Evolutionary conservation across 2,113 vertebrate genomes (phyloP).

Genomic region (Sphaerodactylus townsendi): DNA sequence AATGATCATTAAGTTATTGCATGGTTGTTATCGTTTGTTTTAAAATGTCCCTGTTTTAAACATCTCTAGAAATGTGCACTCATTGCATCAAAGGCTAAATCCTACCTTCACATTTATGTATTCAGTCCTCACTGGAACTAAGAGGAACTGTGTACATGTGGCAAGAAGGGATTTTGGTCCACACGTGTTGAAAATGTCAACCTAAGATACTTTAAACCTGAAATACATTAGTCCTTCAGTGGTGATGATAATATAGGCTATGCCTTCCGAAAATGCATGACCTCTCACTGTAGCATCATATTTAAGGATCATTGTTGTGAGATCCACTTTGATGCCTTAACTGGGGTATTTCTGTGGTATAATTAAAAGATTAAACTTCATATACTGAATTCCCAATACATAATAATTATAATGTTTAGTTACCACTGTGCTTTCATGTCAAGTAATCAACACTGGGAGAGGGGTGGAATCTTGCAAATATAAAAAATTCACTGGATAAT

Average conservation of each 20-base stretch:
- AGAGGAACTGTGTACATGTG: slow-evolving; percentile 45
- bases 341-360: slow-evolving; percentile 53
- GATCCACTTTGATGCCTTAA: slow-evolving; percentile 38
- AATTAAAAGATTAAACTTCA: slow-evolving; percentile 7
- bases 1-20: slow-evolving; percentile 41
- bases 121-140: slow-evolving; percentile 35
- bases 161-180: slow-evolving; percentile 38
- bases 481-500: background rate
- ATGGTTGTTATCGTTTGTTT: slow-evolving; percentile 55
- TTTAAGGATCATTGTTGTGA: slow-evolving; percentile 37
- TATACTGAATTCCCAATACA: background rate
- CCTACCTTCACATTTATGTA: slow-evolving; percentile 44
- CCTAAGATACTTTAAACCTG: background rate
- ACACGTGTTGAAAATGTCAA: background rate
- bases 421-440: background rate
- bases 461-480: background rate
- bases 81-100: slow-evolving; percentile 52
- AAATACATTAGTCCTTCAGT: background rate
- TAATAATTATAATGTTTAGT: accelerated
- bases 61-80: slow-evolving; percentile 32
- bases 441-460: background rate
- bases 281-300: slow-evolving; percentile 43
- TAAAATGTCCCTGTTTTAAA: slow-evolving; percentile 32
- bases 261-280: slow-evolving; percentile 39
- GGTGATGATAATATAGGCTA: background rate